These are phyloP conservation scores for Dendrocincla tyrannina DNA, from an alignment of 2,797 vertebrate species.

Conservation along the genomic window DNA sequence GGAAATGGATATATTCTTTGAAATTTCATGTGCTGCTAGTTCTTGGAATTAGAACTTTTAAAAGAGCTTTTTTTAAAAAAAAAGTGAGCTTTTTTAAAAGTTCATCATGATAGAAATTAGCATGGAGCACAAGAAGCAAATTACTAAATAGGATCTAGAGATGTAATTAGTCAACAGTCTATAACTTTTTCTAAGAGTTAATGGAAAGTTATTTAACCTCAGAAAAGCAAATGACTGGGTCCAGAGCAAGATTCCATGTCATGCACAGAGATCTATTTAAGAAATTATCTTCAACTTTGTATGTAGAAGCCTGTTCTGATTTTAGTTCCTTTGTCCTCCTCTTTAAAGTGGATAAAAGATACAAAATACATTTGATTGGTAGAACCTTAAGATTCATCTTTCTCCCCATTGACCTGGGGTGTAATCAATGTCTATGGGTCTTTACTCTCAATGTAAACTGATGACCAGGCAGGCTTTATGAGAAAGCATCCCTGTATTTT, in stretches of 20 bases:
- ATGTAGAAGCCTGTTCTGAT: background rate
- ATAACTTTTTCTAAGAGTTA: background rate
- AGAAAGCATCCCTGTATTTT: background rate
- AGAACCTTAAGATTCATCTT: background rate
- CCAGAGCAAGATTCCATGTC: background rate
- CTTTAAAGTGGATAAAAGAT: background rate
- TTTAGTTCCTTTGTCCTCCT: background rate
- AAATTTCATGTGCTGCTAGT: background rate
- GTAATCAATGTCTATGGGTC: background rate
- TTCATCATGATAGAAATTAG: background rate
- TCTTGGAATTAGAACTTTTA: background rate
- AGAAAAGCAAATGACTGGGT: background rate
- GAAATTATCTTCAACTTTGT: background rate
- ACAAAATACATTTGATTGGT: background rate
- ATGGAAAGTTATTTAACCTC: background rate
- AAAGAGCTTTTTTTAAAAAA: background rate
- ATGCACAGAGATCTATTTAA: background rate
- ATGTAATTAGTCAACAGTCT: background rate
- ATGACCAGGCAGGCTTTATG: background rate
- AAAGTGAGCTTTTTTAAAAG: background rate
- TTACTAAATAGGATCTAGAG: background rate
- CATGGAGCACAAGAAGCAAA: background rate
- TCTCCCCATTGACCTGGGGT: background rate
- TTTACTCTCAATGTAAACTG: background rate
- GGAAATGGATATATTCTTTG: background rate